Base-by-base conservation (phyloP, 2,113 vertebrate genomes). In the Chaenocephalus aceratus region DNA sequence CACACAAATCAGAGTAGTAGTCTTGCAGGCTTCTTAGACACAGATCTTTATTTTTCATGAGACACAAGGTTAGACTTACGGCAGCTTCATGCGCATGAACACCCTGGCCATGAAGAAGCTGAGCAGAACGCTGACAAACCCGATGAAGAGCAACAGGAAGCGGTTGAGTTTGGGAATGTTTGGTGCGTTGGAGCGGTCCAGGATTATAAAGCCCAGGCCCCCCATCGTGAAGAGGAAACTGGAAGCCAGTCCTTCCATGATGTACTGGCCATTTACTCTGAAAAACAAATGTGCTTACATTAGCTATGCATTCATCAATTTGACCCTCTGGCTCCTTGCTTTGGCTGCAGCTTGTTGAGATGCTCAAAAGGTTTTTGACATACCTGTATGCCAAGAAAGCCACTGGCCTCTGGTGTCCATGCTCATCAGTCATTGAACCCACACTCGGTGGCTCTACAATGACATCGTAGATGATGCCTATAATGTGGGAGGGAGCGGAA, bases 171-270 rank as follows among this genome's bases (percentile, higher is more conserved):
- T 99, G 48, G 98, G 98, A 90, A 99, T 98, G 93, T 99, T 99
- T 26, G 98, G 98, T 0, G 98, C 98, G 66, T 99, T 99, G 68
- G 98, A 99, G 81, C 98, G 96, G 91, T 99, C 98, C 92, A 99
- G 91, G 91, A 99, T 98, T 77, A 99, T 99, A 79, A 99, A 99
- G 65, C 98, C 98, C 72, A 99, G 93, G 5, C 98, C 98, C 10
- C 98, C 98, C 97, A 99, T 99, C 10, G 98, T 99, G 92, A 99
- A 99, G 57, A 99, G 96, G 91, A 99, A 99, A 82, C 98, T 99
- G 85, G 98, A 99, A 2, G 98, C 98, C 0, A 99, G 94, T 44
- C 98, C 98, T 91, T 99, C 98, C 98, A 99, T 99, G 51, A 99
- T 99, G 90, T 99, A 99, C 53, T 99, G 98, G 5, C 98, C 98